Base-by-base conservation (phyloP, 2,797 vertebrate species). In the Meda fulgida region DNA sequence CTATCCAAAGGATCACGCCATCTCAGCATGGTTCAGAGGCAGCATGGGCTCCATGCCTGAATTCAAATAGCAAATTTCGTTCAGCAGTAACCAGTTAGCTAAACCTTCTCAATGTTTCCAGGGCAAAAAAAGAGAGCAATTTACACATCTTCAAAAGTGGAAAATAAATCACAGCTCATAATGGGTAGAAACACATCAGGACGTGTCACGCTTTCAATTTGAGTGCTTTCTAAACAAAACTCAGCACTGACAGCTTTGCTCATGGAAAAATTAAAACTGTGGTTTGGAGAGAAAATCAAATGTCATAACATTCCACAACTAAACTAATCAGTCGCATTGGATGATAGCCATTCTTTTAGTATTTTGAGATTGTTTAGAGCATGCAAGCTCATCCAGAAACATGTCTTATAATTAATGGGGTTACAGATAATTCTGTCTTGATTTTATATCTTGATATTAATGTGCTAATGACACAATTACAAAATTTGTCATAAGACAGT, bases 241-340 rank as follows among this genome's bases (percentile, higher is more conserved):
- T 67, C 72, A 26, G 72, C 46, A 55, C 72, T 66, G 58, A 75
- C 60, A 77, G 60, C 34, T 40, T 53, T 38, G 60, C 81, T 83
- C 81, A 77, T 83, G 81, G 81, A 83, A 83, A 83, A 77, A 55
- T 77, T 67, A 67, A 83, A 63, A 67, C 34, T 53, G 81, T 53
- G 81, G 81, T 77, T 83, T 83, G 72, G 72, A 83, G 43, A 48
- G 46, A 55, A 83, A 40, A n/a, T 34, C 73, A 48, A 83, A 77
- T 83, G 72, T 83, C 81, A 77, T 77, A 77, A 83, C 60, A 66
- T 76, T 55, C 72, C 72, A 67, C 9, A 77, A 67, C 81, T 83
- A 83, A 83, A 83, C 46, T 36, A 83, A 83, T 83, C 81, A 77
- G 81, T 83, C 60, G 29, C 81, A 83, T 31, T 76, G 60, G 81